Evolutionary conservation across 2,888 invertebrate genomes (phyloP).

Genomic region (Acrobasis repandana): DNA sequence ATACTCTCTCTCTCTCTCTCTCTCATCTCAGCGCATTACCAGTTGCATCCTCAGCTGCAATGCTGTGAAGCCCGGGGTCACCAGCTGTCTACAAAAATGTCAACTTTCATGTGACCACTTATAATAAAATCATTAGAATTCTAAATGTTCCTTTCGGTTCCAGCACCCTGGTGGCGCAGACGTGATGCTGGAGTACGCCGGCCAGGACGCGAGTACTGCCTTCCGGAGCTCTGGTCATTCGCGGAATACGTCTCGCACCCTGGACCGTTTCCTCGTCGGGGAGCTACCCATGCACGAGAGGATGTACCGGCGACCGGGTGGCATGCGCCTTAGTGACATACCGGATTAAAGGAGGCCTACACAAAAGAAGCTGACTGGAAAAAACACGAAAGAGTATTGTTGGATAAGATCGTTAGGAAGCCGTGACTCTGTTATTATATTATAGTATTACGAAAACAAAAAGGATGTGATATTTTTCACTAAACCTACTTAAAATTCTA

Average conservation of each 20-base stretch:
- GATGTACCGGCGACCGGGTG: constrained; percentile 86
- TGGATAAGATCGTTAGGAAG: neutral
- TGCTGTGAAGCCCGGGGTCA: too few relatives aligned
- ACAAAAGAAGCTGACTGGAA: neutral
- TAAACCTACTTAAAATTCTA: neutral
- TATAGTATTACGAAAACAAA: neutral
- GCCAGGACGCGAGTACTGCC: constrained; percentile 91
- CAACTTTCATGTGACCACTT: too few relatives aligned
- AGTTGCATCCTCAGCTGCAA: too few relatives aligned
- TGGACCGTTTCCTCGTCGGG: constrained; percentile 89
- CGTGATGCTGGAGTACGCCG: constrained; percentile 91
- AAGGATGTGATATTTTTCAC: neutral
- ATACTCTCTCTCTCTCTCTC: too few relatives aligned
- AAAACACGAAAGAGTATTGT: neutral
- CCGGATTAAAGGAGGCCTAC: constrained; percentile 61
- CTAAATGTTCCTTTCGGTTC: constrained; percentile 32
- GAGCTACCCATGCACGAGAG: constrained; percentile 88
- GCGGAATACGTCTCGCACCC: constrained; percentile 82
- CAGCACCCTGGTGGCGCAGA: constrained; percentile 94
- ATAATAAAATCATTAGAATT: neutral
- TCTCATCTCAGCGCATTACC: too few relatives aligned
- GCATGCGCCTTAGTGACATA: constrained; percentile 82
- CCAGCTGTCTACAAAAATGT: too few relatives aligned
- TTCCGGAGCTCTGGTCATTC: constrained; percentile 92
- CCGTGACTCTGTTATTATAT: neutral